These are phyloP conservation scores for Catharus fuscescens DNA, from an alignment of 2,113 vertebrate genomes.

Conservation along the genomic window DNA sequence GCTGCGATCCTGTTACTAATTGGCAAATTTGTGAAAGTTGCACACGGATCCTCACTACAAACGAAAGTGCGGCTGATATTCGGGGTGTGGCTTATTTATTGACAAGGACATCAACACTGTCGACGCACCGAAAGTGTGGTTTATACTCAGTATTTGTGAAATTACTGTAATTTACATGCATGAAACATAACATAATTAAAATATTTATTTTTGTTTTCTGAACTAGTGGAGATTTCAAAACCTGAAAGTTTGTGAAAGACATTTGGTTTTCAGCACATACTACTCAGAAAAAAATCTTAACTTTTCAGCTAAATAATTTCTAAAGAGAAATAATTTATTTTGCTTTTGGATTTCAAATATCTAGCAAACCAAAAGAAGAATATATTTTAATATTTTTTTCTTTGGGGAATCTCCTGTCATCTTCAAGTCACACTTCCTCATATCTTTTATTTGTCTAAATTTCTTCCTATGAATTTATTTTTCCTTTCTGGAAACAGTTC, in stretches of 20 bases:
- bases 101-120: no score
- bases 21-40: no score
- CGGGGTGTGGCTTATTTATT: no score
- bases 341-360: not conserved
- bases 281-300: not conserved
- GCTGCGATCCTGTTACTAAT: no score
- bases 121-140: no score
- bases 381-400: not conserved
- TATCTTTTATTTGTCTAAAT: not conserved
- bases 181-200: not conserved
- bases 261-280: not conserved
- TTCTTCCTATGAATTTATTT: not conserved
- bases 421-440: not conserved
- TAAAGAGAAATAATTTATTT: not conserved
- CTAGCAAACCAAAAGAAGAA: not conserved
- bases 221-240: not conserved
- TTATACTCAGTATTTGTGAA: no score
- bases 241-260: not conserved
- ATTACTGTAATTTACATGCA: not conserved
- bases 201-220: not conserved
- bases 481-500: not conserved
- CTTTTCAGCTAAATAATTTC: not conserved
- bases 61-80: no score
- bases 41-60: no score
- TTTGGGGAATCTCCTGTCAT: not conserved